Evolutionary conservation across 2,797 vertebrate genomes (phyloP).

Genomic region (Leptodactylus fallax): DNA sequence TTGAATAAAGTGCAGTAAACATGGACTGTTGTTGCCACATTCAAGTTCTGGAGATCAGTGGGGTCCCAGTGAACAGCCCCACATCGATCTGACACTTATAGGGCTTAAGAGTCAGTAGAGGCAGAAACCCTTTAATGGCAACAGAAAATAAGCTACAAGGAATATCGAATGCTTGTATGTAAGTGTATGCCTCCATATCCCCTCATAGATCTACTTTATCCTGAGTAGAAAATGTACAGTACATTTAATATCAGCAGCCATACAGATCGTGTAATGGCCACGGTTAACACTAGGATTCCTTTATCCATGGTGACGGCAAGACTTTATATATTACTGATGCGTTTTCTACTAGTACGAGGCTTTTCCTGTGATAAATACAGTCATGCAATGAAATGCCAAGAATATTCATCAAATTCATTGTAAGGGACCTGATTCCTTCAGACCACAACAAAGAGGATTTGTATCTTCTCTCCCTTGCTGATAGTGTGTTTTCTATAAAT

Average conservation of each 20-base stretch:
- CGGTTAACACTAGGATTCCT: background rate
- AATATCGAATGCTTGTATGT: too few relatives aligned
- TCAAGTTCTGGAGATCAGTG: too few relatives aligned
- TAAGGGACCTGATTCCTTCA: constrained; percentile 64
- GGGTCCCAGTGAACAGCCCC: too few relatives aligned
- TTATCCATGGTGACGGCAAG: constrained; percentile 43
- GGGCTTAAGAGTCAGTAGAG: too few relatives aligned
- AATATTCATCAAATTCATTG: constrained; percentile 63
- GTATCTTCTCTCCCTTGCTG: constrained; percentile 63
- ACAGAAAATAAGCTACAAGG: too few relatives aligned
- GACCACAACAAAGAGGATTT: constrained; percentile 61
- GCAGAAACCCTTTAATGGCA: too few relatives aligned
- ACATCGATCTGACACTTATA: too few relatives aligned
- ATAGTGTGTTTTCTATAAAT: constrained; percentile 64
- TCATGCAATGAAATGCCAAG: constrained; percentile 61
- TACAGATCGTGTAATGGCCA: background rate
- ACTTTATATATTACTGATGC: constrained; percentile 17
- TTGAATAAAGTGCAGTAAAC: too few relatives aligned
- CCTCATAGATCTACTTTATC: too few relatives aligned
- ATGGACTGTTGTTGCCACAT: too few relatives aligned
- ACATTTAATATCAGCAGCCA: background rate
- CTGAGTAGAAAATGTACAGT: background rate
- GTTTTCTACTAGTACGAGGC: constrained; percentile 52
- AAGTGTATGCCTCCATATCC: too few relatives aligned
- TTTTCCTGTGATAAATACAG: constrained; percentile 59